phyloP scores from a whole-genome alignment of 2,888 invertebrate genomes.

The Campopleginae sp. region DNA sequence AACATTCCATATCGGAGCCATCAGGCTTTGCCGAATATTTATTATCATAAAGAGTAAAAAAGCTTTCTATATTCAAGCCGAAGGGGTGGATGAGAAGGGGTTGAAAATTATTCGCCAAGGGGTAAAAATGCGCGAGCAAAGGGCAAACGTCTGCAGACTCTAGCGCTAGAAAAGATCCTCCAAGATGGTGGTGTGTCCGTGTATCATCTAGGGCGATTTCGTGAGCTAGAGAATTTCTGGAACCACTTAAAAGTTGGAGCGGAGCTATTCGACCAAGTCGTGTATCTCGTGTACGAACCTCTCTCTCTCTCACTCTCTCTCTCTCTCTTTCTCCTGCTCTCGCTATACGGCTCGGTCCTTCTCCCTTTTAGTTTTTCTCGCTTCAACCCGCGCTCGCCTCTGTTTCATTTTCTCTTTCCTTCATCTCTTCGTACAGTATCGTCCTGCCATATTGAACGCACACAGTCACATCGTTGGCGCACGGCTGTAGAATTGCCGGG shows the following conservation, averaged over 20 bases:
- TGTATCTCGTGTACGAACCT: constrained; percentile 51
- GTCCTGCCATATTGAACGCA: constrained; percentile 81
- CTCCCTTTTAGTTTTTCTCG: constrained; percentile 11
- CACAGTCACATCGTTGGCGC: constrained; percentile 58
- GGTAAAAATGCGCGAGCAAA: constrained; percentile 26
- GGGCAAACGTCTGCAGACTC: constrained; percentile 45
- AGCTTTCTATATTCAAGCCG: constrained; percentile 39
- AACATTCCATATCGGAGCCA: constrained; percentile 20
- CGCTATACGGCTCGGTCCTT: constrained; percentile 3
- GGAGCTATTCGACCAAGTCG: constrained; percentile 72
- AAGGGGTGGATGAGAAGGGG: constrained; percentile 28
- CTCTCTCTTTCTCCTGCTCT: background rate
- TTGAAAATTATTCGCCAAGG: constrained; percentile 41
- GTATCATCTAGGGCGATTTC: constrained; percentile 50
- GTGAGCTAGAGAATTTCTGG: constrained; percentile 67
- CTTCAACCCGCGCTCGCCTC: background rate
- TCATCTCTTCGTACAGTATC: constrained; percentile 73
- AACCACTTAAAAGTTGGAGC: constrained; percentile 74
- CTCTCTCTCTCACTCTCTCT: constrained; percentile 27
- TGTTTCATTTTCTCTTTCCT: constrained; percentile 30
- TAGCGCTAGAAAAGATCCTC: constrained; percentile 5
- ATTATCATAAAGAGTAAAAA: constrained; percentile 41
- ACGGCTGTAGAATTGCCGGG: constrained; percentile 61
- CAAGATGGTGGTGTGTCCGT: constrained; percentile 26
- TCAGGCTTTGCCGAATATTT: constrained; percentile 15